Percentiles rank a stretch among this genome's conserved stretches.
Evolutionary conservation across 1,140 invertebrate genomes (phyloP).

Genomic region (Ostrea edulis): DNA sequence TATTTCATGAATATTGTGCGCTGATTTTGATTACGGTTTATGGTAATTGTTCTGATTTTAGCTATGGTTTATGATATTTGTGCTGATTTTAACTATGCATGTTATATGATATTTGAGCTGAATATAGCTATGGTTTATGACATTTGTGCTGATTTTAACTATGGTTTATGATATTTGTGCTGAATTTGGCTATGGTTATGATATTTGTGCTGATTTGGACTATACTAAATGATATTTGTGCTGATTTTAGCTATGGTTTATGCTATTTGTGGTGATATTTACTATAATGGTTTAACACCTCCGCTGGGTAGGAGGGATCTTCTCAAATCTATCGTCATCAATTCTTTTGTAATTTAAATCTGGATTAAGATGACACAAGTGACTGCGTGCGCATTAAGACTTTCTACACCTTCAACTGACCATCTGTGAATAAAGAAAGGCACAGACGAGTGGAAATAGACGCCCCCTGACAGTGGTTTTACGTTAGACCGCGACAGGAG

Average conservation of each 20-base stretch:
- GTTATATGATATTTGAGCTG: no score
- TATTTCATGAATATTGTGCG: no score
- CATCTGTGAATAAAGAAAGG: neutral
- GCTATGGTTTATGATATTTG: no score
- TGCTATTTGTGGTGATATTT: neutral
- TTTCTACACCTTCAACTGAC: neutral
- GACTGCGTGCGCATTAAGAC: neutral
- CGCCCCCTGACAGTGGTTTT: neutral
- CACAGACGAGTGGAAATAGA: neutral
- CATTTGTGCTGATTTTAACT: neutral
- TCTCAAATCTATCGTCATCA: neutral
- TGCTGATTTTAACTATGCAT: no score
- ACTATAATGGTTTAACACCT: no score
- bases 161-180: neutral
- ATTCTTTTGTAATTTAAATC: slow-evolving; percentile 23
- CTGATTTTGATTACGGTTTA: no score
- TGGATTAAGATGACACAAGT: neutral
- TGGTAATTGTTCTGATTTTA: no score
- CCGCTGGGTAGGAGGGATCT: no score
- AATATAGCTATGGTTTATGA: no score
- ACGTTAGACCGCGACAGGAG: neutral
- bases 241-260: neutral
- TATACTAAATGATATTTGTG: no score
- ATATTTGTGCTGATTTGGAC: no score
- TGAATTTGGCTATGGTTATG: no score